Evolutionary conservation across 1,140 invertebrate species (phyloP).

Genomic region (Eciton burchellii): DNA sequence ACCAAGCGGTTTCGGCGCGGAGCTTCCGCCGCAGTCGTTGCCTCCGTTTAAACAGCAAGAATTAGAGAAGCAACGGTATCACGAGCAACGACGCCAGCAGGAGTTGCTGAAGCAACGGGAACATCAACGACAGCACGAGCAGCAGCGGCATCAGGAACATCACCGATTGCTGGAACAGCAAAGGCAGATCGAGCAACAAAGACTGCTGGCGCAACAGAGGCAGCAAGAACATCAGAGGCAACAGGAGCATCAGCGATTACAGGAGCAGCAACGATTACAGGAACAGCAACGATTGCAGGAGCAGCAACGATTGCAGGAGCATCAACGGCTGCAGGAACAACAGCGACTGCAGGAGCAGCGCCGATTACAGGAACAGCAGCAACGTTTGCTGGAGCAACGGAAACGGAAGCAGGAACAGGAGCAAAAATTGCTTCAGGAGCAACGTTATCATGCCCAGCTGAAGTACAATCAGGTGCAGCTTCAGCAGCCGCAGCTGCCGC

Average conservation of each 20-base stretch:
- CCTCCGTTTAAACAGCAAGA: slow-evolving; percentile 75
- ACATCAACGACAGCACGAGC: slow-evolving; percentile 76
- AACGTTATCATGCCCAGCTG: slow-evolving; percentile 83
- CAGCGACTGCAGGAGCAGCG: slow-evolving; percentile 70
- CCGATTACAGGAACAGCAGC: slow-evolving; percentile 79
- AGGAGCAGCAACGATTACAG: slow-evolving; percentile 74
- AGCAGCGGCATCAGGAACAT: slow-evolving; percentile 78
- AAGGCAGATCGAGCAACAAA: slow-evolving; percentile 70
- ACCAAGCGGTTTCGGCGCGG: slow-evolving; percentile 59
- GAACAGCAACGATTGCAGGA: slow-evolving; percentile 74
- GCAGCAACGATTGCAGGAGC: slow-evolving; percentile 70
- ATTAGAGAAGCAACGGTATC: slow-evolving; percentile 79
- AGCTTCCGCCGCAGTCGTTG: slow-evolving; percentile 72
- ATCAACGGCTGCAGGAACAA: slow-evolving; percentile 69
- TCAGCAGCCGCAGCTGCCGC: slow-evolving; percentile 78
- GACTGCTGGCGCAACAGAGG: slow-evolving; percentile 75
- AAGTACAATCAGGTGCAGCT: slow-evolving; percentile 82
- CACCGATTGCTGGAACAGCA: slow-evolving; percentile 75
- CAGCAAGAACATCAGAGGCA: slow-evolving; percentile 69
- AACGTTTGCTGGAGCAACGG: slow-evolving; percentile 75
- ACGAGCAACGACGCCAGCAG: slow-evolving; percentile 79
- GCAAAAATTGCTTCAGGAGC: slow-evolving; percentile 84
- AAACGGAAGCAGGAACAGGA: slow-evolving; percentile 79
- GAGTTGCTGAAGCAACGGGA: slow-evolving; percentile 77
- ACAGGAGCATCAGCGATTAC: slow-evolving; percentile 71